Evolutionary conservation across 2,888 invertebrate species (phyloP).

Genomic region (Meteorus colon): DNA sequence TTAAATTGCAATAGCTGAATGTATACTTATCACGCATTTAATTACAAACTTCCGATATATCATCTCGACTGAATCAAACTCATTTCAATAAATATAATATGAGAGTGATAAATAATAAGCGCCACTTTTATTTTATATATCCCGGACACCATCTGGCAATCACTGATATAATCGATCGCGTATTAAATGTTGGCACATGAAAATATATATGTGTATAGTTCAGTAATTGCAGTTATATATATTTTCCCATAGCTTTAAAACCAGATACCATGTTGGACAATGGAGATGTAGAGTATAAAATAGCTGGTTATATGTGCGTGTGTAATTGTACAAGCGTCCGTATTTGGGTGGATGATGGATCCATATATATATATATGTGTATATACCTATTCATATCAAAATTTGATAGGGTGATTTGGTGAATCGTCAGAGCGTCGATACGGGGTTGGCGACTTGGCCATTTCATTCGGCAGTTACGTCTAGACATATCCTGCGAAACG

Average conservation of each 20-base stretch:
- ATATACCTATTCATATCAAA: conserved; percentile 28
- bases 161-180: conserved; percentile 31
- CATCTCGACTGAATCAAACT: not conserved
- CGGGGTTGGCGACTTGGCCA: conserved; percentile 61
- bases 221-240: not conserved
- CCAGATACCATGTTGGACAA: conserved; percentile 5
- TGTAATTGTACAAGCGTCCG: conserved; percentile 23
- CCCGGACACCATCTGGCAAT: conserved; percentile 35
- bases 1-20: conserved; percentile 35
- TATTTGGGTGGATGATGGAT: conserved; percentile 31
- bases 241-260: conserved; percentile 6
- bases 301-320: conserved; percentile 21
- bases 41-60: conserved; percentile 38
- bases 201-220: not conserved
- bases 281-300: not conserved
- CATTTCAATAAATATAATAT: not conserved
- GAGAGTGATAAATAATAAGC: conserved; percentile 34
- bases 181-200: not conserved
- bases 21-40: conserved; percentile 43
- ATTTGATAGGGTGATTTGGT: conserved; percentile 65
- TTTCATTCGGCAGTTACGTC: conserved; percentile 60
- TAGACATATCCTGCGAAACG: conserved; percentile 59
- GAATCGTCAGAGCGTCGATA: conserved; percentile 53
- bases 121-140: conserved; percentile 30
- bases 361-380: conserved; percentile 6